Conservation (phyloP, 2,888 invertebrate species). For the Strigamia maritima region DNA sequence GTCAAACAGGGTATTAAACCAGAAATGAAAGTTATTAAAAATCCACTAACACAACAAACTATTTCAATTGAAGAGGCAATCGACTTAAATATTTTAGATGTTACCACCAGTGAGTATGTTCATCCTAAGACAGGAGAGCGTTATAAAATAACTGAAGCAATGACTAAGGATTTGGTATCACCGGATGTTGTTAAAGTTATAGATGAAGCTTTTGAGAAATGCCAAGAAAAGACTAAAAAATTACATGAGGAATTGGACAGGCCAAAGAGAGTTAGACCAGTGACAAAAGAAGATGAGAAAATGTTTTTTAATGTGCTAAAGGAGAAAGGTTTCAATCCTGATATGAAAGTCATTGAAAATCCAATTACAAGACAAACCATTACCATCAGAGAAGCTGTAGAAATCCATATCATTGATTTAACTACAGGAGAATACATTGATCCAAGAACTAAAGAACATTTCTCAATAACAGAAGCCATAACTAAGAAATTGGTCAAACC, state of each 20-base stretch:
- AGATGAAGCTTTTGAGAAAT: constrained; percentile 36
- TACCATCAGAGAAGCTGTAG: too few relatives aligned
- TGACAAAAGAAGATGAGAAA: too few relatives aligned
- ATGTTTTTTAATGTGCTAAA: too few relatives aligned
- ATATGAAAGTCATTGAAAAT: constrained; percentile 47
- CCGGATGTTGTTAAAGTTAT: neutral
- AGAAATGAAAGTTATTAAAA: neutral
- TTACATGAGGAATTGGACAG: too few relatives aligned
- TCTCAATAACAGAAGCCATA: constrained; percentile 69
- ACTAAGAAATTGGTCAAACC: constrained; percentile 73
- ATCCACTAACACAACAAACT: constrained; percentile 52
- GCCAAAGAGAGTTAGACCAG: too few relatives aligned
- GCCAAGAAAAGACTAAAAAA: neutral
- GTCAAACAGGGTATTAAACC: neutral
- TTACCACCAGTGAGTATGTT: constrained; percentile 70
- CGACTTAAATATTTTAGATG: constrained; percentile 67
- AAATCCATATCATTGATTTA: too few relatives aligned
- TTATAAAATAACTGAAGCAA: constrained; percentile 36
- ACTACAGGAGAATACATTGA: constrained; percentile 59
- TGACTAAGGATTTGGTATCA: neutral
- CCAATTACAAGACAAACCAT: too few relatives aligned
- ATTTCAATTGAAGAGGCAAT: constrained; percentile 79
- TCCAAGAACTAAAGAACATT: neutral
- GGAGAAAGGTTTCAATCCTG: constrained; percentile 59
- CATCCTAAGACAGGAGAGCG: constrained; percentile 61